Evolutionary conservation across 30 jellyfish, hydroid and myxozoan species (phyloP), one percentile per base, ranked within the genome.

Genomic region (Turritopsis dohrnii): DNA sequence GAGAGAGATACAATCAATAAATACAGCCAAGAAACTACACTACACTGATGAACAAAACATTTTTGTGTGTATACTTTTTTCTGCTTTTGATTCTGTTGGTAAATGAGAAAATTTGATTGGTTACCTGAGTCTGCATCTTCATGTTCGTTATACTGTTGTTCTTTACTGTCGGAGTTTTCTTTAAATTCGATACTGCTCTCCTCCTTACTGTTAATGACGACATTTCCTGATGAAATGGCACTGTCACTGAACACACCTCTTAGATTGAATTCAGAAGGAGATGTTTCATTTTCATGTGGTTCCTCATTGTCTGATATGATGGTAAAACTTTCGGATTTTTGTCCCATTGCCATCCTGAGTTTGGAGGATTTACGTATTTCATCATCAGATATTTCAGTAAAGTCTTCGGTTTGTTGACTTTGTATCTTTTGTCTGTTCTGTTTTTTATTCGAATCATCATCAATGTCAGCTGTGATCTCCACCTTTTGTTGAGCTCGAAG

Each of bases 351-450:
- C 9, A 3, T 41, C 60, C 60, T 41, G 60, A 41, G 60, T 41
- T 41, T 41, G 5, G 60, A 13, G 13, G 60, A 3, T 41, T 41
- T 41, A 41, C 13, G 13, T 41, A 41, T 41, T 69, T 69, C 77
- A 8, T 69, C 77, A 27, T 69, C 77, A n/a, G 77, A 69, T 69
- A 69, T 69, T 27, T n/a, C 77, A 7, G 77, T 69, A 69, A 69
- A 69, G 16, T 69, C 77, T 27, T 69, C 77, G 9, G 77, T 69
- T 69, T 1, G 16, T 27, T 69, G 77, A 23, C 9, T 27, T 69
- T 69, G 77, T 27, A 69, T n/a, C 17, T 27, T 23, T 69, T 69
- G 9, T 21, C 30, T 69, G 17, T 69, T 69, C 30, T 27, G 60
- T 41, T 41, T 13, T 41, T 5, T n/a, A n/a, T n/a, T 41, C 13